phyloP scores from a whole-genome alignment of 2,113 vertebrate species.

The Scomber colias region DNA sequence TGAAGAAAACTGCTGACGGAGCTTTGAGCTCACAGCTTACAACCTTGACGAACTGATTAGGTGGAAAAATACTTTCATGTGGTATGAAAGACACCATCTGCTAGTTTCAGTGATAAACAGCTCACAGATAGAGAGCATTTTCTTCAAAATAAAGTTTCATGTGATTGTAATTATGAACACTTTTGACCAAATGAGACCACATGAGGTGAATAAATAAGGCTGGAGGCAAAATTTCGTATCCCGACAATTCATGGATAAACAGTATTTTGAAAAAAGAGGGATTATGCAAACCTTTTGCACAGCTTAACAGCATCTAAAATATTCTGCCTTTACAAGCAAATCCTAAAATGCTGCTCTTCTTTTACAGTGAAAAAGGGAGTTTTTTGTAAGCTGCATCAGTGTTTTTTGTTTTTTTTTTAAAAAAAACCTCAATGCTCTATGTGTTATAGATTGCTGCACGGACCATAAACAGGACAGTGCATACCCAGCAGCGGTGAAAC shows the following conservation, averaged over 20 bases:
- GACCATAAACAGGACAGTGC: neutral
- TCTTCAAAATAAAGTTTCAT: constrained; percentile 1
- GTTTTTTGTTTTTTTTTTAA: constrained; percentile 25
- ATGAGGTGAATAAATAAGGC: constrained; percentile 20
- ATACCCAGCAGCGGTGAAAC: neutral
- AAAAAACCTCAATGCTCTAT: neutral
- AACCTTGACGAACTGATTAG: constrained; percentile 56
- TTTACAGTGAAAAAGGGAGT: neutral
- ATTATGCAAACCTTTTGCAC: constrained; percentile 54
- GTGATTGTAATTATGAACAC: neutral
- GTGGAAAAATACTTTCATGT: constrained; percentile 47
- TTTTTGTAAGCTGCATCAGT: constrained; percentile 21
- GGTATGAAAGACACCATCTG: constrained; percentile 53
- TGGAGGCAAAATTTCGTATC: neutral
- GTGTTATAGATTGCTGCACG: neutral
- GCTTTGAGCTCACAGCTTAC: constrained; percentile 16
- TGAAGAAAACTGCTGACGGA: neutral
- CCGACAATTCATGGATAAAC: constrained; percentile 1
- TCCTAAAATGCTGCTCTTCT: constrained; percentile 47
- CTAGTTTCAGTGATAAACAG: constrained; percentile 14
- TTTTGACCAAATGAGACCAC: neutral
- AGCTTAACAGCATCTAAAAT: constrained; percentile 42
- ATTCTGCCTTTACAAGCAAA: constrained; percentile 55
- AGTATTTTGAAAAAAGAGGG: constrained; percentile 34
- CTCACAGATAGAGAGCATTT: neutral